Evolutionary conservation across 2,797 vertebrate genomes (phyloP), one percentile per base, ranked within the genome.

Genomic region (Melanotaenia trifasciata): DNA sequence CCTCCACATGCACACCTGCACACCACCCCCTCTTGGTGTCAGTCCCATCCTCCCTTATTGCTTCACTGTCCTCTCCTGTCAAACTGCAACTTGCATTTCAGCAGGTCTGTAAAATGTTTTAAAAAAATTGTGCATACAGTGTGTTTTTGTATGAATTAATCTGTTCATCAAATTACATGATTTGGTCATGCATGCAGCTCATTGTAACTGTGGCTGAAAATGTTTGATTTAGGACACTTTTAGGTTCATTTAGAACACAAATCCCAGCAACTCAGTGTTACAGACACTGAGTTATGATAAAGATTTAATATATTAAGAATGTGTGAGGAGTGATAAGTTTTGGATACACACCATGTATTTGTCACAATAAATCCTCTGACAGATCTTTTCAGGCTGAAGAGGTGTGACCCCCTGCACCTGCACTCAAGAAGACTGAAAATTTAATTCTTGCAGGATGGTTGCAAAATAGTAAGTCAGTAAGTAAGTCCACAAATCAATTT

Each of bases 51-150:
- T 38, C 32, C 58, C 68, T 62, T 30, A 0, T 51, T 74, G 76
- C 45, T 32, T 72, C 8, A 28, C 64, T 16, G n/a, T 54, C 59
- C 24, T 26, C 47, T 78, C 14, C 47, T 70, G 79, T 80, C 72
- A 72, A 8, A 40, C 66, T 67, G 83, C 61, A 81, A 56, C 73
- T 83, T 47, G 66, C 62, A 60, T 62, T 54, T 72, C 53, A 63
- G 14, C 11, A 3, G 5, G 12, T 40, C 14, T 61, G 18, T 28
- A 36, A 58, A 50, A 35, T 20, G 1, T n/a, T 33, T 30, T 5
- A 24, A 5, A 28, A 26, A 1, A 5, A 53, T 18, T 16, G 1
- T 14, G 1, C n/a, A 65, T 67, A 24, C 59, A 54, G 10, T 50
- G 12, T 64, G 5, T 9, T 35, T 58, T 18, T 43, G 47, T 53